Conservation (phyloP, 1,140 invertebrate genomes). For the Drosophila yakuba region DNA sequence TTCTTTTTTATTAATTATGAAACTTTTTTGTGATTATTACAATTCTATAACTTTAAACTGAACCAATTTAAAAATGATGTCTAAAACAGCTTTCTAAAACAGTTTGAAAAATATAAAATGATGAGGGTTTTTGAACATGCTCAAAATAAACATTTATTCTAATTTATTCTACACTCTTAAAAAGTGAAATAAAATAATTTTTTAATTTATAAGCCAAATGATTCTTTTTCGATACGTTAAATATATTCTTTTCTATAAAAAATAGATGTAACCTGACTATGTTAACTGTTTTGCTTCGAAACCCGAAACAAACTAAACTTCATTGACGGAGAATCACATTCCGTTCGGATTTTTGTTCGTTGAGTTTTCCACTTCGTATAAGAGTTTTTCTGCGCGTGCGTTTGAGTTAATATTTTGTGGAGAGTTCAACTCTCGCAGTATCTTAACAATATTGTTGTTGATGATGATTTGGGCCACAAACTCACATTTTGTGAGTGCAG, state of each 20-base stretch:
- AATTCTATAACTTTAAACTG: no score
- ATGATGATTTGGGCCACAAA: conserved; percentile 42
- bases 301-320: conserved; percentile 32
- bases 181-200: background rate
- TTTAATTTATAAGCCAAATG: no score
- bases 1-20: background rate
- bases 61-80: no score
- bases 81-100: no score
- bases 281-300: conserved; percentile 12
- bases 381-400: conserved; percentile 27
- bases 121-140: no score
- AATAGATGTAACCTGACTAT: background rate
- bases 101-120: no score
- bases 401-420: conserved; percentile 5
- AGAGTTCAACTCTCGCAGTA: conserved; percentile 17
- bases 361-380: conserved; percentile 29
- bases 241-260: conserved; percentile 9
- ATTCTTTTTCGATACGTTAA: background rate
- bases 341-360: conserved; percentile 15
- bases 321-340: conserved; percentile 1
- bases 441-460: conserved; percentile 33
- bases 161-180: no score
- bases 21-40: background rate
- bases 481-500: conserved; percentile 18
- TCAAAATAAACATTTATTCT: no score